Evolutionary conservation across 2,797 vertebrate genomes (phyloP).

Genomic region (Vipera ursinii): DNA sequence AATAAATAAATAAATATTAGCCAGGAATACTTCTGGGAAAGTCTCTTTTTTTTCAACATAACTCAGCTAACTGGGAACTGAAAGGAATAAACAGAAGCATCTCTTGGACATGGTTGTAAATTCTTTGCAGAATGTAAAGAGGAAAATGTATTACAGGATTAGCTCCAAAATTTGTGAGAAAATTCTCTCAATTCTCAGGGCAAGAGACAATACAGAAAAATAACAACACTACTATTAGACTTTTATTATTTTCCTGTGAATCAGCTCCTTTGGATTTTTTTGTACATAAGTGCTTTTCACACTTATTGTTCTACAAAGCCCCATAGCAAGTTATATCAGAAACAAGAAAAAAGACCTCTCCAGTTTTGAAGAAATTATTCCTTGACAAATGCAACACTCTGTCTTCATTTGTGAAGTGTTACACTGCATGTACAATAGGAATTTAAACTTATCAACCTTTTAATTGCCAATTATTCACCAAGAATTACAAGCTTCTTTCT

Average conservation of each 20-base stretch:
- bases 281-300: background rate
- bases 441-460: background rate
- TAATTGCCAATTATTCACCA: background rate
- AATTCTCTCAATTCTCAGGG: background rate
- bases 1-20: too few relatives aligned
- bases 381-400: background rate
- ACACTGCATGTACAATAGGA: background rate
- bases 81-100: background rate
- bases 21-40: background rate
- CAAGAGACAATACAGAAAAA: background rate
- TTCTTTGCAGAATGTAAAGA: background rate
- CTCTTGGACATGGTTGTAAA: background rate
- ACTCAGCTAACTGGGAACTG: background rate
- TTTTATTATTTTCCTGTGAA: background rate
- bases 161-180: background rate
- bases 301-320: background rate
- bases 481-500: background rate
- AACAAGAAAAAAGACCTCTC: background rate
- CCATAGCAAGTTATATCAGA: background rate
- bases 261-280: background rate
- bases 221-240: background rate
- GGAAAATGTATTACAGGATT: background rate
- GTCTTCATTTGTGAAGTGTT: background rate
- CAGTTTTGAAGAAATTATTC: background rate
- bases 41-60: background rate